Evolutionary conservation across 2,113 vertebrate genomes (phyloP).

Genomic region (Bambusicola thoracicus): DNA sequence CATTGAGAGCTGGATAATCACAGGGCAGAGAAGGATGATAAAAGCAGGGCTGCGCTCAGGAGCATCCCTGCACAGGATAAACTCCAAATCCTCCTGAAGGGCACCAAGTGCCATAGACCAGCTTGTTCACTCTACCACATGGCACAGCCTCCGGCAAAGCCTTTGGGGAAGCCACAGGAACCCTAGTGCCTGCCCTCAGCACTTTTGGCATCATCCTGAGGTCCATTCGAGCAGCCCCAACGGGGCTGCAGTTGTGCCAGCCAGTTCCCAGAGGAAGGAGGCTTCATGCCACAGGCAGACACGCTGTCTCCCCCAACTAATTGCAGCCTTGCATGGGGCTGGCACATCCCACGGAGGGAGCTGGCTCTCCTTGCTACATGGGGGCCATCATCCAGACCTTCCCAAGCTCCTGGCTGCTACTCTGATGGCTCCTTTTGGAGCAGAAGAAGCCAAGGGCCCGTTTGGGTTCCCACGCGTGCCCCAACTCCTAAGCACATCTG

Average conservation of each 20-base stretch:
- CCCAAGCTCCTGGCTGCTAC: neutral
- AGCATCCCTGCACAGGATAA: neutral
- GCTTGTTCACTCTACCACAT: accelerated
- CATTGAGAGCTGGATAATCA: slow-evolving; percentile 1
- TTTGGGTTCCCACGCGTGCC: neutral
- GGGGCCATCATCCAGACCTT: neutral
- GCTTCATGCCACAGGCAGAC: slow-evolving; percentile 18
- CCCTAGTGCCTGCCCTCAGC: accelerated
- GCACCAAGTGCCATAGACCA: accelerated
- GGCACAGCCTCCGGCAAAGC: neutral
- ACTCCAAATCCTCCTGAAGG: neutral
- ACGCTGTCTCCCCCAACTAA: slow-evolving; percentile 28
- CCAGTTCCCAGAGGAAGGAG: neutral
- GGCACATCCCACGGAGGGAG: neutral
- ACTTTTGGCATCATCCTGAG: neutral
- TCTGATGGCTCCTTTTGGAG: neutral
- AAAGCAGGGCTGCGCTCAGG: neutral
- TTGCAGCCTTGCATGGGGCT: slow-evolving; percentile 12
- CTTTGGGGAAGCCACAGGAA: accelerated
- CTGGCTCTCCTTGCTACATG: neutral
- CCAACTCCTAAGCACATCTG: neutral
- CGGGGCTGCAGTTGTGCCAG: neutral
- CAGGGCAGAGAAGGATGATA: slow-evolving; percentile 41
- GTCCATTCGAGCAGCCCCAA: neutral
- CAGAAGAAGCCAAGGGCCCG: neutral